Conservation (phyloP, 2,888 invertebrate species). For the Melitaea athalia region DNA sequence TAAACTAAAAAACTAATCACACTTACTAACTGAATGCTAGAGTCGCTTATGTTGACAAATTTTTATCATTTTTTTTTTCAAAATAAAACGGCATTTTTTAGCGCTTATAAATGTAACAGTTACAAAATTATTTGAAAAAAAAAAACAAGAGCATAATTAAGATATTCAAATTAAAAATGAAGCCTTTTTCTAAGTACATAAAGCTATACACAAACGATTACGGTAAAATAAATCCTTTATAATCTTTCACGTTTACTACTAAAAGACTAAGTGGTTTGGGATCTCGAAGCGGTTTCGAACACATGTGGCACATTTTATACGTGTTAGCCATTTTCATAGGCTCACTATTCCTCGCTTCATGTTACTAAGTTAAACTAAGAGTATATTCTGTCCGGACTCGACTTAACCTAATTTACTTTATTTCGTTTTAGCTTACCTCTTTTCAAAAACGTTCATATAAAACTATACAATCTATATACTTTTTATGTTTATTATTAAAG, state of each 20-base stretch:
- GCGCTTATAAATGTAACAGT: too few relatives aligned
- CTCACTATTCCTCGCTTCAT: conserved; percentile 15
- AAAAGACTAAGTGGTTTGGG: conserved; percentile 33
- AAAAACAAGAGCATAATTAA: background rate
- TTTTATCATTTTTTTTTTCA: too few relatives aligned
- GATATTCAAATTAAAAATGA: background rate
- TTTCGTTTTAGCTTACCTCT: background rate
- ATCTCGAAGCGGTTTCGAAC: conserved; percentile 23
- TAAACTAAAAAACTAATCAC: too few relatives aligned
- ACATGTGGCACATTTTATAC: conserved; percentile 35
- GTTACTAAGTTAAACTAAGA: conserved; percentile 1
- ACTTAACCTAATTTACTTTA: background rate
- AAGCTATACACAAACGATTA: conserved; percentile 7
- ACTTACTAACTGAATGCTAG: too few relatives aligned
- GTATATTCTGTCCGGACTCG: background rate
- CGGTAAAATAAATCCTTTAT: conserved; percentile 32
- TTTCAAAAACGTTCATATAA: background rate
- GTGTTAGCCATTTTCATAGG: conserved; percentile 25
- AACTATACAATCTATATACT: too few relatives aligned
- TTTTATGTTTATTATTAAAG: too few relatives aligned
- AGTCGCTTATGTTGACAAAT: too few relatives aligned
- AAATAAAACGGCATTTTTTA: too few relatives aligned
- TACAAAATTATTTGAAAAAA: background rate
- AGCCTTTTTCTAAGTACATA: conserved; percentile 8
- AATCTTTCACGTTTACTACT: conserved; percentile 32